A percentile compares a stretch with the other conserved stretches of the same genome.
phyloP scores from a whole-genome alignment of 1,140 invertebrate species.

The Diprion similis region DNA sequence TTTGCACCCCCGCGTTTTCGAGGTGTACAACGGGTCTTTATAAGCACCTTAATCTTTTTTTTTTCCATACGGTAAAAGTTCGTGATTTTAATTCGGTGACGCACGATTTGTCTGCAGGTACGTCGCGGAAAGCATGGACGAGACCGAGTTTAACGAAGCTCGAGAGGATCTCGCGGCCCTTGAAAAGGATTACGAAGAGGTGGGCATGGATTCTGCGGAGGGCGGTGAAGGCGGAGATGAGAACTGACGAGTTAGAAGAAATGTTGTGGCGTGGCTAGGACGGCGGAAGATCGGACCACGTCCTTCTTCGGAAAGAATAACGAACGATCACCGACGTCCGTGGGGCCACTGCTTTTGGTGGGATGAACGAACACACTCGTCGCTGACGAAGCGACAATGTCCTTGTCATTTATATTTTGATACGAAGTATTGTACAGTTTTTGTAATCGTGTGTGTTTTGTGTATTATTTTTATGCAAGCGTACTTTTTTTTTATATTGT shows the following conservation, averaged over 20 bases:
- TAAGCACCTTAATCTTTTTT: no score
- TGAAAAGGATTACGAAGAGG: slow-evolving; percentile 63
- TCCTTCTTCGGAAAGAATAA: background rate
- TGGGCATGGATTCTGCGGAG: slow-evolving; percentile 50
- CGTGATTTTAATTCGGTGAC: no score
- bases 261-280: background rate
- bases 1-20: no score
- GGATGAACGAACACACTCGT: slow-evolving; percentile 15
- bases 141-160: slow-evolving; percentile 72
- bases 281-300: background rate
- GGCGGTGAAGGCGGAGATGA: slow-evolving; percentile 39
- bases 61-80: no score
- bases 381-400: background rate
- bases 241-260: slow-evolving; percentile 23
- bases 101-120: slow-evolving; percentile 54
- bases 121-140: slow-evolving; percentile 75
- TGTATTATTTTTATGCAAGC: background rate
- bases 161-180: slow-evolving; percentile 80
- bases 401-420: slow-evolving; percentile 10
- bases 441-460: background rate
- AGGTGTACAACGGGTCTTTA: no score
- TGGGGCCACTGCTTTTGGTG: slow-evolving; percentile 1
- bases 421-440: background rate
- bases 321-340: background rate
- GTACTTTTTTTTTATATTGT: no score